Percentiles rank a stretch among this genome's conserved stretches.
Conservation (phyloP, 2,888 invertebrate species). For the Dynastes tityus region DNA sequence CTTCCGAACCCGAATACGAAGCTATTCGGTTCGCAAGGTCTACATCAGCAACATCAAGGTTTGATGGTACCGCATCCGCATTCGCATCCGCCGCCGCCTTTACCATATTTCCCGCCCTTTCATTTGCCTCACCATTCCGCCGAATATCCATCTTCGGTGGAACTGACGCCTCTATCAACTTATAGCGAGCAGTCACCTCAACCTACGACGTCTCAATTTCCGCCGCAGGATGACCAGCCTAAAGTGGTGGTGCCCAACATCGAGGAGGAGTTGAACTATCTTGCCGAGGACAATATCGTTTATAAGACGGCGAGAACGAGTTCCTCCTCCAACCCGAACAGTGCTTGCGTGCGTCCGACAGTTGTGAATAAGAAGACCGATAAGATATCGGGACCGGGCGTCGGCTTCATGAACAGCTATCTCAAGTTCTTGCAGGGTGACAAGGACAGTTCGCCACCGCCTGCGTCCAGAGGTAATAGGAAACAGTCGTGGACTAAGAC, state of each 20-base stretch:
- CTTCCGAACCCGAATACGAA: slow-evolving; percentile 80
- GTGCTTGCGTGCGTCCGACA: slow-evolving; percentile 48
- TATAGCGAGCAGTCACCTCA: slow-evolving; percentile 70
- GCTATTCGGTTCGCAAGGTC: slow-evolving; percentile 75
- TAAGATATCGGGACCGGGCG: slow-evolving; percentile 70
- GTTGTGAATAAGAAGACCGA: slow-evolving; percentile 53
- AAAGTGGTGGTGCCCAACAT: slow-evolving; percentile 92
- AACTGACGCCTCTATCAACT: slow-evolving; percentile 76
- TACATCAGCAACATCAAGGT: slow-evolving; percentile 68
- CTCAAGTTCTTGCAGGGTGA: slow-evolving; percentile 88
- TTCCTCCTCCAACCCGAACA: slow-evolving; percentile 18
- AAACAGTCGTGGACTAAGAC: slow-evolving; percentile 77
- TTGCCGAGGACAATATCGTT: slow-evolving; percentile 72
- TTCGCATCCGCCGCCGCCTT: slow-evolving; percentile 75
- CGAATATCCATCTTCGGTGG: slow-evolving; percentile 78
- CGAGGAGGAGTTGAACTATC: slow-evolving; percentile 89
- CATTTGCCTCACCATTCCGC: slow-evolving; percentile 80
- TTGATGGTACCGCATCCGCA: slow-evolving; percentile 79
- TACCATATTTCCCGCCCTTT: slow-evolving; percentile 85
- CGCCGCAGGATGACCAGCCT: slow-evolving; percentile 76
- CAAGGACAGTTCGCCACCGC: slow-evolving; percentile 86
- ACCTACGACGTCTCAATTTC: slow-evolving; percentile 56
- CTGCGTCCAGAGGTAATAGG: slow-evolving; percentile 78
- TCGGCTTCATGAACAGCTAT: slow-evolving; percentile 91
- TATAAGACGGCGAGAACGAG: slow-evolving; percentile 51